Conservation (phyloP, 2,888 invertebrate species). For the Euzetes globulus region DNA sequence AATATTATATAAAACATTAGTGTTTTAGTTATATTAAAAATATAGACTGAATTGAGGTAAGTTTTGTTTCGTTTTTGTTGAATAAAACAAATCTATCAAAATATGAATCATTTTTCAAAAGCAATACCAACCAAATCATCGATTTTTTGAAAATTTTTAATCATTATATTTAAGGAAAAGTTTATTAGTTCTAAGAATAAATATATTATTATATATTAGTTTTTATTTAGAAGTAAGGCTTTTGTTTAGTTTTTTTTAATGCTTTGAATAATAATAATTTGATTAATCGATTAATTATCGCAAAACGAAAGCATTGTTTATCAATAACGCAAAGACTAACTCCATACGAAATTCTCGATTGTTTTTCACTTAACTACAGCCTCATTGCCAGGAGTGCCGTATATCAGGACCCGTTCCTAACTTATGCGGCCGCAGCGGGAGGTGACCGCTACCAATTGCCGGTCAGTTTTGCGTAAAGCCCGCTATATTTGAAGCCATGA, state of each 20-base stretch:
- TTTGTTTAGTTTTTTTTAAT: not conserved
- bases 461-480: conserved; percentile 55
- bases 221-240: not conserved
- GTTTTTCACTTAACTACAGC: conserved; percentile 22
- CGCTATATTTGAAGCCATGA: not conserved
- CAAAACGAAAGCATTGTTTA: not conserved
- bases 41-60: not conserved
- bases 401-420: conserved; percentile 93
- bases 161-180: not conserved
- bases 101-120: not conserved
- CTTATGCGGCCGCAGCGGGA: conserved; percentile 54
- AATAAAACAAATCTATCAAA: not conserved
- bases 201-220: not conserved
- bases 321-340: conserved; percentile 4
- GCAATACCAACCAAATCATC: not conserved
- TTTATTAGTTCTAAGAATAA: not conserved
- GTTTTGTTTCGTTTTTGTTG: not conserved
- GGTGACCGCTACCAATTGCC: conserved; percentile 78
- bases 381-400: conserved; percentile 49
- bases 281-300: not conserved
- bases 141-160: not conserved
- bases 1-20: not conserved
- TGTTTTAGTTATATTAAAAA: not conserved
- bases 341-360: not conserved
- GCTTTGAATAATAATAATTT: not conserved